Evolutionary conservation across 2,888 invertebrate species (phyloP), one percentile per base, ranked within the genome.

Genomic region (Baronia brevicornis): DNA sequence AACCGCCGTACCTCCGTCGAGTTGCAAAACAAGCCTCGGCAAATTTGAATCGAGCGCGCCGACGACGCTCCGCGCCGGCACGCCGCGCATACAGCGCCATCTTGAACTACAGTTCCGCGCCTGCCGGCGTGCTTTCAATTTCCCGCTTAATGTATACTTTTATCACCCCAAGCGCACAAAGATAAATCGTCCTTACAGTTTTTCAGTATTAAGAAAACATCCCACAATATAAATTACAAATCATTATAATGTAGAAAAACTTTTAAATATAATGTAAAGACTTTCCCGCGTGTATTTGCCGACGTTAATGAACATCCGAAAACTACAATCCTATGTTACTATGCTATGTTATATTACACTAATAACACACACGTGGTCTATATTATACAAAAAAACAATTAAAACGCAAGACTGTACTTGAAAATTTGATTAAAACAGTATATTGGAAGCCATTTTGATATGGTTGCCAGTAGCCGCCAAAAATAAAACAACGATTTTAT

Each of bases 361-460:
- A 11, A 26, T 39, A 42, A 47, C 39, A 29, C 24, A 24, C 29
- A 35, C 14, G 24, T 21, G 9, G 25, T 9, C 13, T 25, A 10
- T 25, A 10, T 8, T n/a, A 20, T 4, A 7, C 23, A 19, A 17
- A 58, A 69, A 63, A 60, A 49, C 30, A 60, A 53, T n/a, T n/a
- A n/a, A n/a, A n/a, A n/a, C n/a, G n/a, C n/a, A n/a, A n/a, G n/a
- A n/a, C n/a, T n/a, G n/a, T n/a, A n/a, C n/a, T 60, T 56, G 11
- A 13, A 23, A 28, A 29, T 17, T 25, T 14, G n/a, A 38, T 26
- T 38, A 29, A 35, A 35, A 37, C 49, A 56, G 49, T 46, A 42
- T 47, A 59, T 58, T 68, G 82, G 84, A 78, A 85, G 87, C 87
- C 87, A 87, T 87, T 84, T 86, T 87, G 85, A 72, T 79, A 77